These are phyloP conservation scores for Lamellibrachia columna DNA, from an alignment of 2,888 invertebrate species.

Conservation along the genomic window DNA sequence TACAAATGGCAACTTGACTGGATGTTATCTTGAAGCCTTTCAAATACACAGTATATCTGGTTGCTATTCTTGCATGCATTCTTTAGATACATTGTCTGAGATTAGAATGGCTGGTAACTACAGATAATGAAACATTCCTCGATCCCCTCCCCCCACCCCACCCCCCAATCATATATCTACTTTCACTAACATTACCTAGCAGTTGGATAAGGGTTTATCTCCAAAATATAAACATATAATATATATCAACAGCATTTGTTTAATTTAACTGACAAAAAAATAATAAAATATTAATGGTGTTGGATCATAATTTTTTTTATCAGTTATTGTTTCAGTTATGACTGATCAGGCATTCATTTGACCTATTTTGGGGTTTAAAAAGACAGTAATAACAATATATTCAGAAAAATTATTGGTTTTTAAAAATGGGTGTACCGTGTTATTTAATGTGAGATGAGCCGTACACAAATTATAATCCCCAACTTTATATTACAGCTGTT, in stretches of 20 bases:
- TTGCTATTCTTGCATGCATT: background rate
- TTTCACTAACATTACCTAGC: background rate
- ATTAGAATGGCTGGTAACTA: background rate
- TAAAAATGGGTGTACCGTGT: background rate
- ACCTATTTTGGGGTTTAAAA: too few species aligned
- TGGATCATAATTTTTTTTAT: background rate
- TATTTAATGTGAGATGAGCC: background rate
- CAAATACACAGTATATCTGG: background rate
- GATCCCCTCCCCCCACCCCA: background rate
- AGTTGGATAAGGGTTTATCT: background rate
- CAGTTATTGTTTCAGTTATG: background rate
- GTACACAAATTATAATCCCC: background rate
- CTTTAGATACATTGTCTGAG: background rate
- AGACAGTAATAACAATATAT: too few species aligned
- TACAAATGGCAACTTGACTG: background rate
- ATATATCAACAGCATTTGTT: background rate
- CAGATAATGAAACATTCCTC: background rate
- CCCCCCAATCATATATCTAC: background rate
- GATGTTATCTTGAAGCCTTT: background rate
- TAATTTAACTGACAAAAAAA: background rate
- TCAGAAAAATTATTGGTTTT: too few species aligned
- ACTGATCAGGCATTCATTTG: too few species aligned
- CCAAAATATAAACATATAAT: background rate
- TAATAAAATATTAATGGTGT: background rate
- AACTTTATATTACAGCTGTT: background rate